A percentile compares a stretch with the other conserved stretches of the same genome.
These are phyloP conservation scores for Toxotes jaculatrix DNA, from an alignment of 2,113 vertebrate genomes.

Conservation along the genomic window DNA sequence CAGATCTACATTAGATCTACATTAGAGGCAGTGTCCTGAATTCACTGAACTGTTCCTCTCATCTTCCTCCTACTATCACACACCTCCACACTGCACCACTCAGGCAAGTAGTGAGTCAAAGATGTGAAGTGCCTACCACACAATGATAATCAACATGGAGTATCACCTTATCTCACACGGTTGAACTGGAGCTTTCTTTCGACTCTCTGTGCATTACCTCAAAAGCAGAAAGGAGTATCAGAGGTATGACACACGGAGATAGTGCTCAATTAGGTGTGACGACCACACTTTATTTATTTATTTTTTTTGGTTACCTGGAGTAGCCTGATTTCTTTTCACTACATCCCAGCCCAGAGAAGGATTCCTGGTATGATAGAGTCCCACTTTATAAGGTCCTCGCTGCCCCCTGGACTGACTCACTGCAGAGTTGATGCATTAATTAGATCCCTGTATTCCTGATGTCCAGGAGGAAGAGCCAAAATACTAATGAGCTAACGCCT, in stretches of 20 bases:
- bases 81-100: conserved; percentile 57
- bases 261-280: conserved; percentile 47
- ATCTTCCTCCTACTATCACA: conserved; percentile 51
- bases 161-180: conserved; percentile 29
- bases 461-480: conserved; percentile 63
- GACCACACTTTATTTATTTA: not conserved
- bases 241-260: conserved; percentile 30
- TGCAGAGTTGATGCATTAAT: conserved; percentile 70
- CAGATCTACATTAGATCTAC: too few species aligned
- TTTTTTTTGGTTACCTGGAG: conserved; percentile 10
- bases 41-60: conserved; percentile 23
- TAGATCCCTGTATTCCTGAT: conserved; percentile 58
- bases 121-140: conserved; percentile 38
- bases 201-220: not conserved
- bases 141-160: conserved; percentile 25
- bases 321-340: conserved; percentile 43
- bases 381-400: conserved; percentile 50
- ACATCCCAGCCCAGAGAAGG: conserved; percentile 8
- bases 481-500: conserved; percentile 70
- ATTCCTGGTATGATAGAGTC: conserved; percentile 22
- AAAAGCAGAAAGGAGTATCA: conserved; percentile 23
- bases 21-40: conserved; percentile 22
- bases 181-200: conserved; percentile 7
- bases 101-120: conserved; percentile 57
- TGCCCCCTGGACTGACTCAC: conserved; percentile 48